A percentile compares a stretch with the other conserved stretches of the same genome.
Conservation (phyloP, 1,140 invertebrate species). For the Drosophila sturtevanti region DNA sequence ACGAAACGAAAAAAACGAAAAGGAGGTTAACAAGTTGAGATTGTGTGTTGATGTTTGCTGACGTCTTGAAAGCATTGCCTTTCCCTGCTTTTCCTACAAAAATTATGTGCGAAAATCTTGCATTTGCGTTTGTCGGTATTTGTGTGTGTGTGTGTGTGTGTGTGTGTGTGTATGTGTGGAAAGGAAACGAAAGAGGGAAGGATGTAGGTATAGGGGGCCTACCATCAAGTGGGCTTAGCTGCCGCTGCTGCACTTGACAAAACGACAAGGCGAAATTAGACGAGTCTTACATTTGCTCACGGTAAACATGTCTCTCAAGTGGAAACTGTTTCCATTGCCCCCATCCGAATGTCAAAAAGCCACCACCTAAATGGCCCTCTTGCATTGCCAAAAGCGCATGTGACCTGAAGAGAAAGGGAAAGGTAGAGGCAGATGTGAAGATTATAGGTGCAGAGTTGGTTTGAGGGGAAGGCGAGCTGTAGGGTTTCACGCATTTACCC, state of each 20-base stretch:
- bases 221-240: slow-evolving; percentile 54
- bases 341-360: slow-evolving; percentile 27
- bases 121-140: slow-evolving; percentile 10
- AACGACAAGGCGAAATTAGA: slow-evolving; percentile 48
- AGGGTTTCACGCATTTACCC: not conserved
- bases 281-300: slow-evolving; percentile 50
- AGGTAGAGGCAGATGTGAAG: not conserved
- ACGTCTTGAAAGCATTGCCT: slow-evolving; percentile 29
- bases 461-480: not conserved
- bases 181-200: not conserved
- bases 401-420: slow-evolving; percentile 24
- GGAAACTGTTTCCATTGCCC: slow-evolving; percentile 59
- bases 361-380: slow-evolving; percentile 46
- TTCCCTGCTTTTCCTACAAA: slow-evolving; percentile 10
- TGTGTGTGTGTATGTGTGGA: no score
- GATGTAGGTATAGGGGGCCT: slow-evolving; percentile 1
- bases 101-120: slow-evolving; percentile 61
- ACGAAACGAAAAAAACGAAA: slow-evolving; percentile 28
- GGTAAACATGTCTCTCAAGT: slow-evolving; percentile 71
- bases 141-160: not conserved
- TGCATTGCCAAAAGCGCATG: slow-evolving; percentile 48
- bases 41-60: slow-evolving; percentile 50
- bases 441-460: not conserved
- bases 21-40: slow-evolving; percentile 76
- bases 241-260: slow-evolving; percentile 36